Evolutionary conservation across 2,888 invertebrate species (phyloP).

Genomic region (Calephelis perditalis): DNA sequence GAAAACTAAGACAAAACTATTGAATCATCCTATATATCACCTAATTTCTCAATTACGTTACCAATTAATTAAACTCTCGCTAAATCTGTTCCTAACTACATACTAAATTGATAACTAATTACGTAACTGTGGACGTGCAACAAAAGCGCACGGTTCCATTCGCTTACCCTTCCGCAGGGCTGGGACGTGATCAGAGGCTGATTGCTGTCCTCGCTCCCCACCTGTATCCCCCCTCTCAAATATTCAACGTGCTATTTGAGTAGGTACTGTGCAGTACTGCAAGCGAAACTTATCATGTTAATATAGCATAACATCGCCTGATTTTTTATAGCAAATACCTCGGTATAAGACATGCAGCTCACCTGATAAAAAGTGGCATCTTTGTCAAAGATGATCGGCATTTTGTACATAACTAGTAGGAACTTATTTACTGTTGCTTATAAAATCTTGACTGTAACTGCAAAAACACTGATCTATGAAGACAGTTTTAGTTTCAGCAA

Average conservation of each 20-base stretch:
- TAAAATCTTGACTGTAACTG: no score
- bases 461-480: no score
- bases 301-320: not conserved
- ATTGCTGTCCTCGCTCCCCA: constrained; percentile 39
- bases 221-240: constrained; percentile 34
- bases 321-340: no score
- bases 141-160: constrained; percentile 46
- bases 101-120: constrained; percentile 37
- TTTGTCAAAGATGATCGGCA: no score
- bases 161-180: constrained; percentile 43
- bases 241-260: constrained; percentile 52
- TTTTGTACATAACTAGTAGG: no score
- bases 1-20: no score
- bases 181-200: constrained; percentile 50
- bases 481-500: no score
- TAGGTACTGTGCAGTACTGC: constrained; percentile 32
- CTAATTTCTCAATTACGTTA: constrained; percentile 2
- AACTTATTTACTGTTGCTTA: no score
- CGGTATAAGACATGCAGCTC: no score
- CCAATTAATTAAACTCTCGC: constrained; percentile 33
- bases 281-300: constrained; percentile 24
- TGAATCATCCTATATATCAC: no score
- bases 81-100: constrained; percentile 33
- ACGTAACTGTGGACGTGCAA: constrained; percentile 36
- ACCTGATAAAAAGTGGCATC: no score